Conservation (phyloP, 2,888 invertebrate species). For the Himalopsyche japonica region DNA sequence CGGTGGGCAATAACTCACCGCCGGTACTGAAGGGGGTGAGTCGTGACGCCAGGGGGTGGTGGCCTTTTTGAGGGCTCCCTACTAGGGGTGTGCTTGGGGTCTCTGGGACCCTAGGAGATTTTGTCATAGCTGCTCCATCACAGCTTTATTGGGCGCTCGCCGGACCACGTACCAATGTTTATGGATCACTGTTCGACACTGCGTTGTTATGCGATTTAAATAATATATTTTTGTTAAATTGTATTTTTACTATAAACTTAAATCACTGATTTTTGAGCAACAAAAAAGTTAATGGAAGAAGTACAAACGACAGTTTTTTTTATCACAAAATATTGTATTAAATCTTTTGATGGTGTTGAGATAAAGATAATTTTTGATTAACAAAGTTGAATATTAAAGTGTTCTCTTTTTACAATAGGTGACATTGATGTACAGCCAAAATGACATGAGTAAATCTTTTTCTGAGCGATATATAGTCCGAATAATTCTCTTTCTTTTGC, state of each 20-base stretch:
- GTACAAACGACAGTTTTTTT: no score
- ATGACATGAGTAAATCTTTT: not conserved
- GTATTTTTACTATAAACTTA: no score
- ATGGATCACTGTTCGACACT: not conserved
- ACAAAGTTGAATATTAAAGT: no score
- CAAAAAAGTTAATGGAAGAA: no score
- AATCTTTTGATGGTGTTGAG: no score
- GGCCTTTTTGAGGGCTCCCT: not conserved
- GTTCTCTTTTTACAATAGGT: not conserved
- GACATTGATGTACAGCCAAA: not conserved
- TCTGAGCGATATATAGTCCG: not conserved
- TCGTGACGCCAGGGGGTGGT: not conserved
- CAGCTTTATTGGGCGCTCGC: not conserved
- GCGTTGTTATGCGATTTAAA: not conserved
- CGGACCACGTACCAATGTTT: not conserved
- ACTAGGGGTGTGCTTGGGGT: conserved; percentile 4
- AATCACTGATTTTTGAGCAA: no score
- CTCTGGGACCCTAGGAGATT: conserved; percentile 7
- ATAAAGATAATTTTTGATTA: no score
- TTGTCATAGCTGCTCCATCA: conserved; percentile 13
- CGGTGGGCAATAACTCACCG: conserved; percentile 9
- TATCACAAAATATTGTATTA: no score
- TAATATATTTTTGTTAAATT: not conserved
- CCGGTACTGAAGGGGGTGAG: conserved; percentile 1
- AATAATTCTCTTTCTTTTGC: not conserved